phyloP scores from a whole-genome alignment of 1,140 invertebrate species.

The Drosophila santomea region DNA sequence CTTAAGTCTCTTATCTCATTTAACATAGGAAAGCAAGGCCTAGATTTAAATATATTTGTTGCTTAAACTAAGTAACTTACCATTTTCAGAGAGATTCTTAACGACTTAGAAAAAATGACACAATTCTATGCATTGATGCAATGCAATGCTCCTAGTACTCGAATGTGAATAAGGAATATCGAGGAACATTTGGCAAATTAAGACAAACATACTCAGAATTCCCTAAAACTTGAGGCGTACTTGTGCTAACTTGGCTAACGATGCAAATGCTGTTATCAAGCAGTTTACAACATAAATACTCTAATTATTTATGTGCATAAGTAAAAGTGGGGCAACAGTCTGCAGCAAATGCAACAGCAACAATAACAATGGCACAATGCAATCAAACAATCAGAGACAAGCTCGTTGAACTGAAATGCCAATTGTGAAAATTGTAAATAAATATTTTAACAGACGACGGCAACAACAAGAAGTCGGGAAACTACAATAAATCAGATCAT shows the following conservation, averaged over 20 bases:
- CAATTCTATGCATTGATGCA: too few relatives aligned
- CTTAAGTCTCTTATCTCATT: too few relatives aligned
- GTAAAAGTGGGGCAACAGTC: conserved; percentile 67
- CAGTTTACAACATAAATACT: conserved; percentile 46
- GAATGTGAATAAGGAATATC: neutral
- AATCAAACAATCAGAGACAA: conserved; percentile 60
- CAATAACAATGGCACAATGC: conserved; percentile 31
- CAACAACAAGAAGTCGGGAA: conserved; percentile 68
- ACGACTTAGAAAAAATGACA: too few relatives aligned
- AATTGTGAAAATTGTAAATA: conserved; percentile 83
- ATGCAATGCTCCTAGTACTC: neutral
- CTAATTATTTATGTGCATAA: conserved; percentile 61
- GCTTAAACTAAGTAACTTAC: too few relatives aligned
- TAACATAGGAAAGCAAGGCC: too few relatives aligned
- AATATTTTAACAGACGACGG: conserved; percentile 76
- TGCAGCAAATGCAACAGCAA: conserved; percentile 20
- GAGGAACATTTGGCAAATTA: conserved; percentile 3
- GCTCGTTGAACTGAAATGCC: conserved; percentile 66
- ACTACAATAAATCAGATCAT: conserved; percentile 80
- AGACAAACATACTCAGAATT: conserved; percentile 5
- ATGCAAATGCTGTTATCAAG: conserved; percentile 51
- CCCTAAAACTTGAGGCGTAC: conserved; percentile 15
- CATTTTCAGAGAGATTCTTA: too few relatives aligned
- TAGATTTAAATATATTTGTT: too few relatives aligned
- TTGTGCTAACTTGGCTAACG: conserved; percentile 40